Conservation (phyloP, 2,797 vertebrate species). For the Myioborus melanocephalus region DNA sequence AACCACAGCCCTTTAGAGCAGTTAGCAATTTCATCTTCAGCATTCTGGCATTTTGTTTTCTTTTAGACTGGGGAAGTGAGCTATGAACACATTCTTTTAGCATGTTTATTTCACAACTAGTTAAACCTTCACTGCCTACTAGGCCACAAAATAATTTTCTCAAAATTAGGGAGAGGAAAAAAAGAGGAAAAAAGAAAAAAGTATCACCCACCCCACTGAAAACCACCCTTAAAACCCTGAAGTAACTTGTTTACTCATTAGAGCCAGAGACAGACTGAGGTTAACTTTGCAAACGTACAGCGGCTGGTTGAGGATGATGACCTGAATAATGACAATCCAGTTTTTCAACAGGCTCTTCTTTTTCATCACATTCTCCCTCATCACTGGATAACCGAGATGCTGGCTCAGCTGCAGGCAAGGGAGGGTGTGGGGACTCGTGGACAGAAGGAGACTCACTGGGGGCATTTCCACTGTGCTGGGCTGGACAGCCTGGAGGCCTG, state of each 20-base stretch:
- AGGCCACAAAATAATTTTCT: neutral
- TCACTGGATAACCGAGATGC: constrained; percentile 92
- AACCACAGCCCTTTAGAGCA: neutral
- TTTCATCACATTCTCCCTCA: constrained; percentile 96
- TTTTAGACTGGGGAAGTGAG: neutral
- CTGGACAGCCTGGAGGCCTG: constrained; percentile 88
- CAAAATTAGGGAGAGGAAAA: neutral
- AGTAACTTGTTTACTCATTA: neutral
- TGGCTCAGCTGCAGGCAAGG: constrained; percentile 83
- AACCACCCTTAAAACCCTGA: neutral
- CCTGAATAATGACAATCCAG: constrained; percentile 99
- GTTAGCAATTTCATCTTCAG: neutral
- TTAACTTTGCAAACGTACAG: constrained; percentile 81
- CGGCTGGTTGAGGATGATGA: constrained; percentile 96
- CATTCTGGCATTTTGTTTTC: neutral
- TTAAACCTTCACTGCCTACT: neutral
- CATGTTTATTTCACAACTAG: neutral
- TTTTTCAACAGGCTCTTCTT: constrained; percentile 93
- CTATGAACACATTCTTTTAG: neutral
- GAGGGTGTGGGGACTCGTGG: constrained; percentile 86
- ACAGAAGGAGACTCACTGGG: constrained; percentile 83
- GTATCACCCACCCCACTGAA: neutral
- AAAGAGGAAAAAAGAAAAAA: neutral
- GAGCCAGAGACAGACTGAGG: neutral
- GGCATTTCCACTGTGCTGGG: constrained; percentile 83